Evolutionary conservation across 2,888 invertebrate species (phyloP).

Genomic region (Eilema depressum): DNA sequence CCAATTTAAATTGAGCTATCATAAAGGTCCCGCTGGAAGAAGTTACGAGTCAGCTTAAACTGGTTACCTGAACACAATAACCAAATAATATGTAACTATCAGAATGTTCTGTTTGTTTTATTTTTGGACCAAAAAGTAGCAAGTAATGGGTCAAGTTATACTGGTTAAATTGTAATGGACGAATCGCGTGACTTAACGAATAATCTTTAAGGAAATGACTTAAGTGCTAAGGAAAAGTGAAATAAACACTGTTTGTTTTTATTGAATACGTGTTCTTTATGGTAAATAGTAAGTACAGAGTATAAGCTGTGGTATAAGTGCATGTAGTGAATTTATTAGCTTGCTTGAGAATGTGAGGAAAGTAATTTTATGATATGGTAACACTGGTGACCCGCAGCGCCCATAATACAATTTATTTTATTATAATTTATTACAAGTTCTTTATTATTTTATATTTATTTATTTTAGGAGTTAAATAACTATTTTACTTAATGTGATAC

Average conservation of each 20-base stretch:
- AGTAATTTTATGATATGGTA: slow-evolving; percentile 21
- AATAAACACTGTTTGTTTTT: slow-evolving; percentile 56
- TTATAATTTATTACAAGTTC: too few relatives aligned
- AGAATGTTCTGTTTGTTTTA: not conserved
- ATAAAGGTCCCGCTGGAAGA: slow-evolving; percentile 26
- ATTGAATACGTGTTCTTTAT: slow-evolving; percentile 48
- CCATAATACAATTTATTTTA: not conserved
- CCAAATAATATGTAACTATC: not conserved
- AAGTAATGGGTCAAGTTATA: slow-evolving; percentile 28
- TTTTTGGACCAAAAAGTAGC: not conserved
- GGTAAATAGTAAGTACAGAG: slow-evolving; percentile 12
- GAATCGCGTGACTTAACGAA: slow-evolving; percentile 59
- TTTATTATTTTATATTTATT: too few relatives aligned
- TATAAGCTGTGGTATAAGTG: too few relatives aligned
- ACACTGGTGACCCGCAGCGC: slow-evolving; percentile 6
- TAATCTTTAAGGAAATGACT: slow-evolving; percentile 55
- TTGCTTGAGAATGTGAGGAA: slow-evolving; percentile 16
- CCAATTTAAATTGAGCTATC: slow-evolving; percentile 39
- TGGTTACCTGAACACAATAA: slow-evolving; percentile 28
- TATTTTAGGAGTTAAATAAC: not conserved
- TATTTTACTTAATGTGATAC: too few relatives aligned
- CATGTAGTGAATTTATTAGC: slow-evolving; percentile 27
- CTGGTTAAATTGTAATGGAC: slow-evolving; percentile 54
- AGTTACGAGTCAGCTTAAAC: slow-evolving; percentile 37
- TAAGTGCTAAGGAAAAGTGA: slow-evolving; percentile 55